Conservation (phyloP, 2,797 vertebrate species). For the Acanthiza pusilla region DNA sequence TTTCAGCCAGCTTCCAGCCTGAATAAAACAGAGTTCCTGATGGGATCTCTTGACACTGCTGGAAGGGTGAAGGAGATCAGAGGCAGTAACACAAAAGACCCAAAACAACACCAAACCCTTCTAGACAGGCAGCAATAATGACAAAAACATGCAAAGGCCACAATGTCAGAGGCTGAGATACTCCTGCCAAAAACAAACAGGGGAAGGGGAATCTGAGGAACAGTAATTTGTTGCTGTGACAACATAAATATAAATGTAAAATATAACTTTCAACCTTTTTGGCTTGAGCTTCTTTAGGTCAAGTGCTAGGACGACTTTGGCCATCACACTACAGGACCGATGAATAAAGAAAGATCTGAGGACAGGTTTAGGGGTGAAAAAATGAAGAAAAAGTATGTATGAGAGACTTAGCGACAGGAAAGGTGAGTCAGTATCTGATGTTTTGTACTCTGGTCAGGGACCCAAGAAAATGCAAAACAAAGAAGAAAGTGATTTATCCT, state of each 20-base stretch:
- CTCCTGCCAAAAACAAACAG: neutral
- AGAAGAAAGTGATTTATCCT: neutral
- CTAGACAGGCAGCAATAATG: neutral
- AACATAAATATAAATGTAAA: neutral
- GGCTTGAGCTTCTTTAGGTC: neutral
- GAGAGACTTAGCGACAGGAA: neutral
- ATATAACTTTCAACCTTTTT: neutral
- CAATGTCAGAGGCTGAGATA: neutral
- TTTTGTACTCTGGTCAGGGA: neutral
- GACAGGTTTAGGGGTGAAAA: rapidly evolving
- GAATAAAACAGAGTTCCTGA: neutral
- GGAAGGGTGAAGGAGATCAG: neutral
- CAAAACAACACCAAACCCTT: neutral
- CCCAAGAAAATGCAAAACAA: neutral
- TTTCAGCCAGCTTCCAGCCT: neutral
- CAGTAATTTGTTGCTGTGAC: neutral
- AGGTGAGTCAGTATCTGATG: neutral
- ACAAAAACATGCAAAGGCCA: neutral
- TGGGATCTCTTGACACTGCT: too few species aligned
- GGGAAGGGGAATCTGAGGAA: neutral
- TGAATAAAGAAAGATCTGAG: neutral
- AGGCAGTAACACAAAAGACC: neutral
- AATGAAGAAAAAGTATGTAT: rapidly evolving
- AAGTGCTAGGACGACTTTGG: neutral
- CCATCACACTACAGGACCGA: neutral